Evolutionary conservation across 2,888 invertebrate genomes (phyloP).

Genomic region (Yponomeuta malinellus): DNA sequence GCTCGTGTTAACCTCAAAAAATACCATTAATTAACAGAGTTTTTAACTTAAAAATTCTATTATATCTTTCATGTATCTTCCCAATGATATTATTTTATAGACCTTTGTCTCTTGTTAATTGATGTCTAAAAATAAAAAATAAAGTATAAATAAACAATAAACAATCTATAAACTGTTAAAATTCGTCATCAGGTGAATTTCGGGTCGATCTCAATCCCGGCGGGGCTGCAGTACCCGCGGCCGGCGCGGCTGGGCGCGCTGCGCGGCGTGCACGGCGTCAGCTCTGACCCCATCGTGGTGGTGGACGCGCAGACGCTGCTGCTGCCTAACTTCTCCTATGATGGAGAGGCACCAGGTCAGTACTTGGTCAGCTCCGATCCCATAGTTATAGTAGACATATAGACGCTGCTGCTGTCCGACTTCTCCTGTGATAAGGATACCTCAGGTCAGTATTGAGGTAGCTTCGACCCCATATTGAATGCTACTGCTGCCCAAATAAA

Average conservation of each 20-base stretch:
- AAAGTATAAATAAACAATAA: no score
- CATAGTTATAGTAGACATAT: constrained; percentile 93
- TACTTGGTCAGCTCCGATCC: constrained; percentile 84
- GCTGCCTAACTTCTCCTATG: constrained; percentile 92
- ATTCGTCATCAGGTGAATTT: constrained; percentile 83
- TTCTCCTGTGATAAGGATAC: constrained; percentile 95
- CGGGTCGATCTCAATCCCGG: constrained; percentile 89
- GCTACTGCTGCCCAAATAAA: no score
- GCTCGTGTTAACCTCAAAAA: no score
- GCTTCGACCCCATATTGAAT: no score
- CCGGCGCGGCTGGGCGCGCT: constrained; percentile 87
- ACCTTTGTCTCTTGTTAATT: no score
- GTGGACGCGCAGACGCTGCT: constrained; percentile 95
- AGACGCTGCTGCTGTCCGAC: constrained; percentile 91
- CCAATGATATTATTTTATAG: no score
- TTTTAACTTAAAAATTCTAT: no score
- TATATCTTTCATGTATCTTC: no score
- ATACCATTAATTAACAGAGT: no score
- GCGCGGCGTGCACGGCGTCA: constrained; percentile 87
- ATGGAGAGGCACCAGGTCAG: constrained; percentile 93
- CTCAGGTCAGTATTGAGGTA: constrained; percentile 78
- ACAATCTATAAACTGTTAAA: no score
- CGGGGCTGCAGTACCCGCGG: constrained; percentile 85
- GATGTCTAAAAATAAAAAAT: no score
- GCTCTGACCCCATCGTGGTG: constrained; percentile 90